phyloP scores from a whole-genome alignment of 2,888 invertebrate genomes.

The Drosophila melanosoma region DNA sequence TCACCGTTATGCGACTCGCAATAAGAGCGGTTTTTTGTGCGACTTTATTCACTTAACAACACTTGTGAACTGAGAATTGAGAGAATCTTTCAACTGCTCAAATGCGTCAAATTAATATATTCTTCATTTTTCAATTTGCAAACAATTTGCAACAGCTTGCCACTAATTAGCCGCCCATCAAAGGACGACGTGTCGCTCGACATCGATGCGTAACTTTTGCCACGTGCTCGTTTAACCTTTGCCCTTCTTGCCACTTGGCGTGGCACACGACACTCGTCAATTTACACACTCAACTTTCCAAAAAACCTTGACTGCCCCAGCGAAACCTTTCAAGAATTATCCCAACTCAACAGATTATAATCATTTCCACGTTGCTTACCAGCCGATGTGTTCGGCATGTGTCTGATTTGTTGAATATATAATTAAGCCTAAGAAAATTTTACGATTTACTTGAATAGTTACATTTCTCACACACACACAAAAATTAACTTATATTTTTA shows the following conservation, averaged over 20 bases:
- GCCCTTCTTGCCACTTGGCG: conserved; percentile 1
- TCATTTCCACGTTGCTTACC: neutral
- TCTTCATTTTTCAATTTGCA: conserved; percentile 55
- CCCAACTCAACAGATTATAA: neutral
- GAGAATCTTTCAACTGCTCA: neutral
- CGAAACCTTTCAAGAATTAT: conserved; percentile 34
- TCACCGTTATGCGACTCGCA: neutral
- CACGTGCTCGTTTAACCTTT: conserved; percentile 35
- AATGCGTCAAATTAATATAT: neutral
- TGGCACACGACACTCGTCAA: conserved; percentile 40
- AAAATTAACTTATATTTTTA: neutral
- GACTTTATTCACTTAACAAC: neutral
- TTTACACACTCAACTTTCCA: conserved; percentile 50
- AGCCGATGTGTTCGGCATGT: neutral
- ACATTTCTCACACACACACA: neutral
- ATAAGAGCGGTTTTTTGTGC: neutral
- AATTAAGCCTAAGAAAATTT: neutral
- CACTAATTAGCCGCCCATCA: conserved; percentile 69
- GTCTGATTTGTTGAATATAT: neutral
- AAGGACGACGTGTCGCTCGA: conserved; percentile 40
- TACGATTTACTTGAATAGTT: neutral
- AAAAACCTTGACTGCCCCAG: conserved; percentile 24
- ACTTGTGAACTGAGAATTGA: too few relatives aligned
- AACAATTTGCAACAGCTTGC: conserved; percentile 56
- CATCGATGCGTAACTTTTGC: conserved; percentile 63